Evolutionary conservation across 2,888 invertebrate genomes (phyloP).

Genomic region (Stenolophus ochropezus): DNA sequence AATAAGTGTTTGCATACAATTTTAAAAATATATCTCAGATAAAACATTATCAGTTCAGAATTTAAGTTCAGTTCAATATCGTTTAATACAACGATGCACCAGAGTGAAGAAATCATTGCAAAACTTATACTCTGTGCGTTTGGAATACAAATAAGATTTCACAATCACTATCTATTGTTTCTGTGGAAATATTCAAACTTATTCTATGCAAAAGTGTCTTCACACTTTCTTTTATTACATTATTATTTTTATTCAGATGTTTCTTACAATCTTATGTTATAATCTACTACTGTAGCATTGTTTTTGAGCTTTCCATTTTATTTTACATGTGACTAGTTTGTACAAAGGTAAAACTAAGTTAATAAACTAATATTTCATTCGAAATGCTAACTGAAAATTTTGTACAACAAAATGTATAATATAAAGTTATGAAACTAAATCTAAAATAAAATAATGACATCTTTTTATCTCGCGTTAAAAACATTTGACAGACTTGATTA

Average conservation of each 20-base stretch:
- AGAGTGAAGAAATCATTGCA: conserved; percentile 34
- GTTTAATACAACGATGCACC: conserved; percentile 1
- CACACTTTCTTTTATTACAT: conserved; percentile 37
- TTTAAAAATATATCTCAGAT: no score
- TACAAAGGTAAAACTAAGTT: conserved; percentile 12
- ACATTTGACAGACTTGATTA: background rate
- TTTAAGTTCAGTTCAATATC: background rate
- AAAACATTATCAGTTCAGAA: background rate
- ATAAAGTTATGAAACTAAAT: no score
- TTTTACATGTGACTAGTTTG: conserved; percentile 38
- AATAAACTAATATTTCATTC: no score
- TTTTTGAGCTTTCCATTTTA: conserved; percentile 9
- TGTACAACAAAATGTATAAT: no score
- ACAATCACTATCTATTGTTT: conserved; percentile 32
- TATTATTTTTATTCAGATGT: conserved; percentile 43
- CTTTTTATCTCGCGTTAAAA: background rate
- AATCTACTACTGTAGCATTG: background rate
- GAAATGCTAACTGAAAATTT: no score
- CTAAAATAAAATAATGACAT: background rate
- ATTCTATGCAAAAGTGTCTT: conserved; percentile 20
- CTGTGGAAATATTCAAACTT: conserved; percentile 33
- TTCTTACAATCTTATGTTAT: conserved; percentile 34
- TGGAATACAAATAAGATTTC: conserved; percentile 33
- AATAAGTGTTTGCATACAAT: background rate
- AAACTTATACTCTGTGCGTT: conserved; percentile 9